Evolutionary conservation across 2,797 vertebrate genomes (phyloP).

Genomic region (Falco rusticolus): DNA sequence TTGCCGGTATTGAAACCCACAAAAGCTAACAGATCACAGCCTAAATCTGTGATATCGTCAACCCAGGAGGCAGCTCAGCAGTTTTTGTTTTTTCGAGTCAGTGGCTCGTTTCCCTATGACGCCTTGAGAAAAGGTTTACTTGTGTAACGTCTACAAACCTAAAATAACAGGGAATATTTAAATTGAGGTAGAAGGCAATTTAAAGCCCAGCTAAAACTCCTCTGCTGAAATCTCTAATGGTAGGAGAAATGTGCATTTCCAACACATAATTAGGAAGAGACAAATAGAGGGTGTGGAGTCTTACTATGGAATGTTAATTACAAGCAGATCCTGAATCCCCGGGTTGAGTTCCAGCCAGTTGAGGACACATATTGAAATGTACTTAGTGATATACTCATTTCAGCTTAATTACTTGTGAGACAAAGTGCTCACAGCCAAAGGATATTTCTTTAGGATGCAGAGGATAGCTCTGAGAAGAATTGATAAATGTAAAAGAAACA

Average conservation of each 20-base stretch:
- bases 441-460: conserved; percentile 49
- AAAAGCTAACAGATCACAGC: conserved; percentile 66
- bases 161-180: conserved; percentile 73
- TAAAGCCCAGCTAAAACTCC: conserved; percentile 59
- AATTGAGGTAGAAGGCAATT: conserved; percentile 68
- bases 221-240: conserved; percentile 61
- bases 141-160: conserved; percentile 69
- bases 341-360: conserved; percentile 59
- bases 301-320: conserved; percentile 72
- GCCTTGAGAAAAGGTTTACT: conserved; percentile 72
- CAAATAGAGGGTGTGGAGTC: conserved; percentile 65
- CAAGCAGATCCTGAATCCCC: conserved; percentile 65
- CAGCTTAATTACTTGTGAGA: conserved; percentile 50
- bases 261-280: conserved; percentile 65
- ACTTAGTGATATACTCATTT: conserved; percentile 48
- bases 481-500: conserved; percentile 23
- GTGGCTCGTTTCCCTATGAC: conserved; percentile 54
- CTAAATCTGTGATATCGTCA: conserved; percentile 49
- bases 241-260: conserved; percentile 59
- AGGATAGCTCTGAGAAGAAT: conserved; percentile 1
- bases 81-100: neutral
- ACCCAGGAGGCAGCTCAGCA: conserved; percentile 22
- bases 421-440: neutral
- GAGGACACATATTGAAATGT: conserved; percentile 62
- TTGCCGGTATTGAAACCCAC: conserved; percentile 61